Conservation (phyloP, 2,797 vertebrate species). For the Rhabdomys pumilio region DNA sequence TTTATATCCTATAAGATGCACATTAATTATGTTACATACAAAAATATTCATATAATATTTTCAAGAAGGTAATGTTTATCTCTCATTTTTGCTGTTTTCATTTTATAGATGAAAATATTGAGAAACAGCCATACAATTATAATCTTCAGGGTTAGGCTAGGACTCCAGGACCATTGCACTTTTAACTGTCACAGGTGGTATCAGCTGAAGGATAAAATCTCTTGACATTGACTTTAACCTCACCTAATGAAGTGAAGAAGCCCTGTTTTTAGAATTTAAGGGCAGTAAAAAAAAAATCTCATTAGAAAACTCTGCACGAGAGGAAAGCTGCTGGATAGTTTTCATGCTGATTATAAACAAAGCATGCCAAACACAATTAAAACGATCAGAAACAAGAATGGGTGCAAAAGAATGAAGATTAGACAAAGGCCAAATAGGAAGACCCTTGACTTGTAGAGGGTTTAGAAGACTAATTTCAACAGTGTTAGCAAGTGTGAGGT, state of each 20-base stretch:
- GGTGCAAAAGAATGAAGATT: neutral
- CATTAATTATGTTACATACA: neutral
- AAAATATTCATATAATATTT: neutral
- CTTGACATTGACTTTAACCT: slow-evolving; percentile 49
- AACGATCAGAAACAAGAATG: neutral
- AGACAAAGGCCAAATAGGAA: neutral
- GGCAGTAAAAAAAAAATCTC: neutral
- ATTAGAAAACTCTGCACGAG: slow-evolving; percentile 58
- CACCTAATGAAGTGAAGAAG: slow-evolving; percentile 15
- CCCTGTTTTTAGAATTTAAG: neutral
- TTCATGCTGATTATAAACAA: slow-evolving; percentile 27
- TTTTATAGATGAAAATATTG: slow-evolving; percentile 4
- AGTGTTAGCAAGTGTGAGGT: accelerated
- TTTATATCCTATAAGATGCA: neutral
- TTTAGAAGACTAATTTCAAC: neutral
- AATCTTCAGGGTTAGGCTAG: neutral
- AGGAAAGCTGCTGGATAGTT: slow-evolving; percentile 29
- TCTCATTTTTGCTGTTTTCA: neutral
- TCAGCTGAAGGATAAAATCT: slow-evolving; percentile 33
- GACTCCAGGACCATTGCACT: neutral
- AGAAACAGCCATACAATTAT: neutral
- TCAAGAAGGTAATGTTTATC: neutral
- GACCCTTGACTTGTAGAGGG: neutral
- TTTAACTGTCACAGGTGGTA: neutral
- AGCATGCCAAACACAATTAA: slow-evolving; percentile 13